A percentile compares a stretch with the other conserved stretches of the same genome.
Conservation (phyloP, 2,888 invertebrate species). For the Plebejus melissa region DNA sequence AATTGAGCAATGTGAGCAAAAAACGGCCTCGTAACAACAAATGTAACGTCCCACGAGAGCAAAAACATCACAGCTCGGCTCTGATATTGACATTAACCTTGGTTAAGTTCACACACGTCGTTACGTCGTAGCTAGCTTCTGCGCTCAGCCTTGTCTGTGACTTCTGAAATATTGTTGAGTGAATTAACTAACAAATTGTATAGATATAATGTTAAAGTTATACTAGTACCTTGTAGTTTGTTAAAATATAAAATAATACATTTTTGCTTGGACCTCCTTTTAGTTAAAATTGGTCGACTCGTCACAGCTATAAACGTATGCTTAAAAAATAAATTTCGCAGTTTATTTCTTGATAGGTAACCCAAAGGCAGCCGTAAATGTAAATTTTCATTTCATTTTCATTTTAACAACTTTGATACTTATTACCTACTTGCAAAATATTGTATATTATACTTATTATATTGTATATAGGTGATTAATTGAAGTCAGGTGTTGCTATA, state of each 20-base stretch:
- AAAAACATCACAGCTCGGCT: conserved; percentile 12
- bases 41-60: conserved; percentile 15
- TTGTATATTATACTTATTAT: no score
- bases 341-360: no score
- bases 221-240: no score
- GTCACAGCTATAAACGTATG: no score
- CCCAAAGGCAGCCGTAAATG: no score
- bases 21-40: conserved; percentile 19
- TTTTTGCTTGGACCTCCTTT: no score
- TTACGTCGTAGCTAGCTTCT: conserved; percentile 32
- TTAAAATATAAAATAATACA: no score
- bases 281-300: no score
- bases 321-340: no score
- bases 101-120: conserved; percentile 62
- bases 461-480: conserved; percentile 9
- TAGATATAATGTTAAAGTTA: no score
- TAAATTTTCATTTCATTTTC: not conserved
- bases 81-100: conserved; percentile 47
- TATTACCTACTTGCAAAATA: not conserved
- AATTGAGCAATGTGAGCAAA: conserved; percentile 6
- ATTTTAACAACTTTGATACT: no score
- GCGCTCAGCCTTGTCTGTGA: conserved; percentile 38
- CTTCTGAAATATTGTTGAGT: not conserved
- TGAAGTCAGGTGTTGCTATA: not conserved
- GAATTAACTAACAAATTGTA: no score